Evolutionary conservation across 2,113 vertebrate species (phyloP).

Genomic region (Ceratotherium simum): DNA sequence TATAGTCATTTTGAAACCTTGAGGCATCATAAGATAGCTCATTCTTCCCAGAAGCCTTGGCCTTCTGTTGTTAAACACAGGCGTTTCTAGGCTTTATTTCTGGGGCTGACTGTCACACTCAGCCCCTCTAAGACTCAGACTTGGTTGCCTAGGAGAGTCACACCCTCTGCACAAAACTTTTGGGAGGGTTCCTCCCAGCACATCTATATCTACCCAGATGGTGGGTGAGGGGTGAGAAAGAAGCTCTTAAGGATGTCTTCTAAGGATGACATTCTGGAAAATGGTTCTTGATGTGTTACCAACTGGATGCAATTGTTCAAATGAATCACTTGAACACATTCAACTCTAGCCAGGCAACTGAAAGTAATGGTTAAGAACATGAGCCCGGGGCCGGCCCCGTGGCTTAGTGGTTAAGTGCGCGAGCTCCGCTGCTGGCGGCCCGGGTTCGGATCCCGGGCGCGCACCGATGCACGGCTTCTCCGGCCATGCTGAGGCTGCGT

Average conservation of each 20-base stretch:
- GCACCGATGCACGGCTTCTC: too few species aligned
- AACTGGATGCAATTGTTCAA: not conserved
- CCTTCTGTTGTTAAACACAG: conserved; percentile 51
- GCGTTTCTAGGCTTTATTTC: not conserved
- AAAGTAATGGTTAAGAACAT: not conserved
- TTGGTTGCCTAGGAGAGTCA: not conserved
- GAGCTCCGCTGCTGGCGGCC: too few species aligned
- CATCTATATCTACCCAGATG: not conserved
- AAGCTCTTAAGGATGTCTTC: not conserved
- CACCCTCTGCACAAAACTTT: not conserved
- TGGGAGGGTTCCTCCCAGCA: not conserved
- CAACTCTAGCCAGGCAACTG: not conserved
- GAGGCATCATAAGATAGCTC: not conserved
- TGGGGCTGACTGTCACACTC: not conserved
- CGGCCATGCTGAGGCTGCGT: too few species aligned
- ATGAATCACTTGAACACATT: not conserved
- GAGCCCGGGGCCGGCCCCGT: too few species aligned
- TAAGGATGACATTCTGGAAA: not conserved
- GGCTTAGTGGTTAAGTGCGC: too few species aligned
- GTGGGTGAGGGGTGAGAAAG: not conserved
- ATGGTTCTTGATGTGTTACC: not conserved
- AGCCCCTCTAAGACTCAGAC: not conserved
- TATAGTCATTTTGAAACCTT: conserved; percentile 70
- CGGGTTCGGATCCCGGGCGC: too few species aligned
- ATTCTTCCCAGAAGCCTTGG: conserved; percentile 18